phyloP scores from a whole-genome alignment of 2,113 vertebrate genomes.

The Notarius lentiginosus region DNA sequence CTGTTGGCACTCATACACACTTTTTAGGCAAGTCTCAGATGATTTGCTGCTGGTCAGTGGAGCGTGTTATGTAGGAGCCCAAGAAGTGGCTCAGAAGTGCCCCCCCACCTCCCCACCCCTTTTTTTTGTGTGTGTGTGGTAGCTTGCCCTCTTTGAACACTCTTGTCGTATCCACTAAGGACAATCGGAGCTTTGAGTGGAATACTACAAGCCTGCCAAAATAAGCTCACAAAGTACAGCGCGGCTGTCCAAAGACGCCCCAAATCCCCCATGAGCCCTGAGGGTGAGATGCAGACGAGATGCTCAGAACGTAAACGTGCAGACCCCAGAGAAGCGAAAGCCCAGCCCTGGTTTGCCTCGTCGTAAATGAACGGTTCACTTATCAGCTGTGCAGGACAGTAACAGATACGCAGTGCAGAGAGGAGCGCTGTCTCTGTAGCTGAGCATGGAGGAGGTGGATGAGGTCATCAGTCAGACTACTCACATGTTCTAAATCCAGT shows the following conservation, averaged over 20 bases:
- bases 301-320: neutral
- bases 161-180: slow-evolving; percentile 45
- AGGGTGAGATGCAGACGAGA: neutral
- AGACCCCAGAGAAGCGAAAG: neutral
- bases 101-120: neutral
- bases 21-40: slow-evolving; percentile 33
- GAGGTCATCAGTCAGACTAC: slow-evolving; percentile 43
- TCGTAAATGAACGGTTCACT: neutral
- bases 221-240: slow-evolving; percentile 48
- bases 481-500: slow-evolving; percentile 34
- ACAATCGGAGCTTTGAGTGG: slow-evolving; percentile 50
- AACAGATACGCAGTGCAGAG: neutral
- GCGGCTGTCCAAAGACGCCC: slow-evolving; percentile 28
- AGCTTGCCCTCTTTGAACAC: slow-evolving; percentile 35
- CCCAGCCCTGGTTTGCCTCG: neutral
- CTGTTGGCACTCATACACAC: slow-evolving; percentile 2
- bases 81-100: slow-evolving; percentile 1
- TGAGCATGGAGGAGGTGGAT: slow-evolving; percentile 2
- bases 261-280: slow-evolving; percentile 29
- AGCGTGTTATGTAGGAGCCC: slow-evolving; percentile 29
- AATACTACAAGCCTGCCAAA: slow-evolving; percentile 45
- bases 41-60: slow-evolving; percentile 28
- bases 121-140: slow-evolving; percentile 16
- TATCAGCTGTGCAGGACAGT: neutral
- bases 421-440: neutral